Conservation (phyloP, 2,113 vertebrate genomes). For the Hippolais icterina region DNA sequence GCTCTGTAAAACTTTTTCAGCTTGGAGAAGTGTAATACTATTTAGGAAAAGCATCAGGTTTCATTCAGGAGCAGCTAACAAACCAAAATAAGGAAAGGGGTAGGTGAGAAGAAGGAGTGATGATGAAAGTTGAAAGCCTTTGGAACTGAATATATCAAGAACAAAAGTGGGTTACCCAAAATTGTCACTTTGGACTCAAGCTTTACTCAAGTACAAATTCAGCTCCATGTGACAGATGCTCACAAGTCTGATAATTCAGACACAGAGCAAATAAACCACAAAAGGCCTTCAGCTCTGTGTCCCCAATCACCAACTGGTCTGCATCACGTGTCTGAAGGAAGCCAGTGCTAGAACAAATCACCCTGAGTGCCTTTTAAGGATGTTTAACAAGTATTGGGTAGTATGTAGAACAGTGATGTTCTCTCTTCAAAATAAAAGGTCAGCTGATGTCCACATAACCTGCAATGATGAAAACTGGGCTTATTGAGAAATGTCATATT, state of each 20-base stretch:
- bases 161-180: neutral
- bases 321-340: neutral
- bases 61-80: neutral
- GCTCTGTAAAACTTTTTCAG: neutral
- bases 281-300: neutral
- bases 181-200: neutral
- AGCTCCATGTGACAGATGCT: neutral
- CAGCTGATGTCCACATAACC: neutral
- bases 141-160: neutral
- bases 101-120: neutral
- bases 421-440: neutral
- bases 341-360: neutral
- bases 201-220: neutral
- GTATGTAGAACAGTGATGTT: neutral
- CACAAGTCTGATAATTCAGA: neutral
- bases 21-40: neutral
- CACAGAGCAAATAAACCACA: neutral
- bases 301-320: neutral
- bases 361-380: neutral
- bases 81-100: neutral
- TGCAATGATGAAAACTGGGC: neutral
- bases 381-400: neutral
- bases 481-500: neutral
- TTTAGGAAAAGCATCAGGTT: neutral
- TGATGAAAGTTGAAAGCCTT: neutral